Base-by-base conservation (phyloP, 2,797 vertebrate species). In the Mycteria americana region DNA sequence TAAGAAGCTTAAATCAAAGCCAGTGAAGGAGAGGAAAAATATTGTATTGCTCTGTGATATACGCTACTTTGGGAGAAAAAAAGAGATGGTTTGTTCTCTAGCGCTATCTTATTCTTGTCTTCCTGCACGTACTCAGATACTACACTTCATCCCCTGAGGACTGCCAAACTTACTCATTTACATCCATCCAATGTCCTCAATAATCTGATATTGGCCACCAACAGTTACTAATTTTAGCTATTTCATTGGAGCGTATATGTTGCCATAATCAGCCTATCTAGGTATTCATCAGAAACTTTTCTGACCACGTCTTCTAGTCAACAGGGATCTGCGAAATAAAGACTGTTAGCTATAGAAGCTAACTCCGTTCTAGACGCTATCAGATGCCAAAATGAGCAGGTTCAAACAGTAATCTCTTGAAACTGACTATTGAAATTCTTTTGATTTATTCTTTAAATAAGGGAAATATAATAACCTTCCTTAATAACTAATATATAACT, bases 1-100 rank as follows among this genome's bases (percentile, higher is more conserved):
- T 88, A 92, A 92, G 89, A 76, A 87, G 51, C 28, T 89, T 92
- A 90, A 87, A 86, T 88, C 72, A 91, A 95, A 62, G 35, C 72
- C 13, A 45, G 6, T 27, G 87, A 91, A 93, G 41, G 41, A 88
- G 79, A 91, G 9, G 51, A 35, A 76, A 93, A 81, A 85, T 84
- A 78, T 7, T 82, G 14, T 28, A 39, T 75, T 95, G 88, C 65
- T 79, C 33, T 93, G 31, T 63, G 69, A 69, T 81, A 53, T 79
- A 21, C 37, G 14, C 17, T 92, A 48, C 57, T 90, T 23, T 59
- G 37, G 46, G 43, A 84, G 15, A 30, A 68, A 82, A 63, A 56
- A 56, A 75, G 24, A 46, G 33, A 41, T 28, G 5, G 92, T 85
- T 92, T 91, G 23, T 78, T 87, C 53, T 74, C 24, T 43, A 43